A percentile compares a stretch with the other conserved stretches of the same genome.
Conservation (phyloP, 2,888 invertebrate genomes). For the Lathronympha strigana region DNA sequence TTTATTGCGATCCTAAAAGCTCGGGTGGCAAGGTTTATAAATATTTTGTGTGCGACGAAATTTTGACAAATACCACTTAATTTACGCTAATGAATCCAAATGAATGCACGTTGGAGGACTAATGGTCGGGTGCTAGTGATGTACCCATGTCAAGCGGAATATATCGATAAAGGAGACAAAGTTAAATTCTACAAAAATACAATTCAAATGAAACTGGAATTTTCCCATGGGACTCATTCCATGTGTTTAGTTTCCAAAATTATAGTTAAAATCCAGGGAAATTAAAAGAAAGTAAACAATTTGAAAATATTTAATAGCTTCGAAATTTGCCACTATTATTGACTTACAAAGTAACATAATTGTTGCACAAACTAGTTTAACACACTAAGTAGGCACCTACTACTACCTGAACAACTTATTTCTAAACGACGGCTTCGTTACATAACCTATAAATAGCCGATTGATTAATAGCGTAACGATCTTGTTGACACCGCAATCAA, state of each 20-base stretch:
- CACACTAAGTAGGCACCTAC: neutral
- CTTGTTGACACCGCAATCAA: neutral
- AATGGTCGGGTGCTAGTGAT: constrained; percentile 64
- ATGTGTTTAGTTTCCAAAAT: too few relatives aligned
- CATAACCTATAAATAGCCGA: neutral
- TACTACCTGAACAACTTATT: neutral
- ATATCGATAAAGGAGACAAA: constrained; percentile 30
- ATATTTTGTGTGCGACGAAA: constrained; percentile 74
- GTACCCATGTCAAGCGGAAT: constrained; percentile 38
- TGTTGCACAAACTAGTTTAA: neutral
- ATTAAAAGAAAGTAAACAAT: neutral
- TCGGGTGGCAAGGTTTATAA: constrained; percentile 70
- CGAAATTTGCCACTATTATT: too few relatives aligned
- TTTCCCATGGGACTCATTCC: too few relatives aligned
- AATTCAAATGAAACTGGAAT: too few relatives aligned
- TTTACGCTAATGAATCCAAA: constrained; percentile 81
- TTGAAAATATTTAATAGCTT: too few relatives aligned
- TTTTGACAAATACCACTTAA: constrained; percentile 83
- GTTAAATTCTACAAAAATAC: neutral
- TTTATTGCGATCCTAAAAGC: constrained; percentile 64
- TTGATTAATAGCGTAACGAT: constrained; percentile 1
- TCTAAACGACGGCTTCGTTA: neutral
- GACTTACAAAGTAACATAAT: neutral
- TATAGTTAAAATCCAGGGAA: neutral
- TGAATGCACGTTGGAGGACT: constrained; percentile 71